Base-by-base conservation (phyloP, 2,888 invertebrate genomes). In the Labia minor region DNA sequence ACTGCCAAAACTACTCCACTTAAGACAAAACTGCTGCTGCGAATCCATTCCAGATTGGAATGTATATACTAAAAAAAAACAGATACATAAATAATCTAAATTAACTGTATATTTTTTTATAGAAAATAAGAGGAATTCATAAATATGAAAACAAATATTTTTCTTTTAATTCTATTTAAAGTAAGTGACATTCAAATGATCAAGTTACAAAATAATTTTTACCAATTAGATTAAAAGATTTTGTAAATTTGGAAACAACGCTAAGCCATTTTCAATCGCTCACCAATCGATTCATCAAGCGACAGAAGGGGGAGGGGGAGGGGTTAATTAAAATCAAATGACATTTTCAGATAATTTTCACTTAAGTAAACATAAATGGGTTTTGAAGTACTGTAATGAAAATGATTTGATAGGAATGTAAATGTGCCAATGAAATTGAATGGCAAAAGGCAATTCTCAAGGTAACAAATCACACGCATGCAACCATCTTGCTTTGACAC, bases 1-100 rank as follows among this genome's bases (percentile, higher is more conserved):
- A 77, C 89, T 91, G 79, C 92, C 92, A 81, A 92, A 93, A 83
- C 92, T 92, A 86, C 92, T 93, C 93, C 93, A 93, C 85, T 93
- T 92, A 76, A 93, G 85, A 84, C 92, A 92, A 83, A 92, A 93
- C 83, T 93, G 92, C 82, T 92, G 93, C 84, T 92, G 92, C 79
- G 90, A 88, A 86, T 92, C 92, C 92, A 92, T 92, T 81, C 87
- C 88, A 86, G 71, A 70, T 81, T 83, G 84, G 81, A 81, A 83
- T 83, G 80, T 82, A 81, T 82, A 84, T 83, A 83, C 84, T 85
- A 82, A 72, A 81, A 80, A 74, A 74, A 75, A 71, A 71, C 65
- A 66, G 67, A 68, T 66, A n/a, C n/a, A n/a, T n/a, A n/a, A n/a
- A n/a, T n/a, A n/a, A n/a, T n/a, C n/a, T n/a, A n/a, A 69, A 21